These are phyloP conservation scores for Aleadryas rufinucha DNA, from an alignment of 2,113 vertebrate genomes.

Conservation along the genomic window DNA sequence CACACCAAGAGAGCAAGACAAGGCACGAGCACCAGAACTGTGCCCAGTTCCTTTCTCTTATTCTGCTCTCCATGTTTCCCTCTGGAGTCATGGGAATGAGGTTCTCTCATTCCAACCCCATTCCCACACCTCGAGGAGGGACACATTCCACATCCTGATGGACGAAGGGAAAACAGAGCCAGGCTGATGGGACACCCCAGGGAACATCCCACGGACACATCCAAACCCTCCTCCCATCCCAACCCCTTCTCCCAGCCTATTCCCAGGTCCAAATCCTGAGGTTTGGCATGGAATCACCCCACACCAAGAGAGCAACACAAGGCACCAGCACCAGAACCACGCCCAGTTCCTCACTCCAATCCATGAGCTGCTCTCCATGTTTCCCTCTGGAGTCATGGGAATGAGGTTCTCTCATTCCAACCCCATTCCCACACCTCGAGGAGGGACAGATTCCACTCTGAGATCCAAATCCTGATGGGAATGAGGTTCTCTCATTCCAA, in stretches of 20 bases:
- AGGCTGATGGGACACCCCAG: neutral
- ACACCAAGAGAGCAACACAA: neutral
- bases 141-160: neutral
- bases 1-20: neutral
- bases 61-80: neutral
- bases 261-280: neutral
- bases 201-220: accelerated
- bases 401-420: neutral
- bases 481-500: too few species aligned
- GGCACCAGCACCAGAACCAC: neutral
- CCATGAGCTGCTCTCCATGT: neutral
- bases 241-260: accelerated
- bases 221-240: neutral
- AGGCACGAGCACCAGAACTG: neutral
- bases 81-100: too few species aligned
- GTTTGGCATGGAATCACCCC: neutral
- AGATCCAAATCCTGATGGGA: neutral
- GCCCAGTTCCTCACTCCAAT: accelerated
- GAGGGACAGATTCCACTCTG: neutral
- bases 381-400: neutral
- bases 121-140: accelerated
- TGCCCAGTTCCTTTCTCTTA: accelerated
- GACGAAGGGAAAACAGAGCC: neutral
- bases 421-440: neutral
- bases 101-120: neutral